These are phyloP conservation scores for Lagorchestes hirsutus DNA, from an alignment of 2,797 vertebrate species.

Conservation along the genomic window DNA sequence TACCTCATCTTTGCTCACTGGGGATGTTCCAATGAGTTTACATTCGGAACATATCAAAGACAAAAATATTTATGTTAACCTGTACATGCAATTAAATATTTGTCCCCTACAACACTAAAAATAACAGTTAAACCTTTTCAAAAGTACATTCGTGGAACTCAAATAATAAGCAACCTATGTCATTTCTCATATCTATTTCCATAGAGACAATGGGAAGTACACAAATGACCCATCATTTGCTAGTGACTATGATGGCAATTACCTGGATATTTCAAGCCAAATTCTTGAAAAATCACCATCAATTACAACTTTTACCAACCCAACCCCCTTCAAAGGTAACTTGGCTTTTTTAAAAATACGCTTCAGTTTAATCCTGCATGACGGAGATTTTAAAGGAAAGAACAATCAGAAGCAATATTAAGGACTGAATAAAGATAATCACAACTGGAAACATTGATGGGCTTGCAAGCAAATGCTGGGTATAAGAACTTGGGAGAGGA, in stretches of 20 bases:
- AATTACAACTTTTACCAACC: not conserved
- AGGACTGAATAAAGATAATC: not conserved
- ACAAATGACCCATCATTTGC: slow-evolving; percentile 21
- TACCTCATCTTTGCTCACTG: not conserved
- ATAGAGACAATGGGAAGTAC: not conserved
- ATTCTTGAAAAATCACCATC: slow-evolving; percentile 3
- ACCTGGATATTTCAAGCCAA: not conserved
- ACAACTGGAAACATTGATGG: not conserved
- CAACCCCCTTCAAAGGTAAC: not conserved
- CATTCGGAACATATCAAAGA: not conserved
- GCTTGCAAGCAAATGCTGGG: not conserved
- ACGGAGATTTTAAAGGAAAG: not conserved
- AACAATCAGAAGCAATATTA: not conserved
- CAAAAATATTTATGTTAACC: not conserved
- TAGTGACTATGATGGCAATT: not conserved
- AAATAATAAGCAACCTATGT: slow-evolving; percentile 14
- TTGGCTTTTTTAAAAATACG: not conserved
- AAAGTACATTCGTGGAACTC: not conserved
- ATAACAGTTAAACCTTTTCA: not conserved
- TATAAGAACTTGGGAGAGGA: not conserved
- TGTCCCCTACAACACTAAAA: not conserved
- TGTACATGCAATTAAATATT: not conserved
- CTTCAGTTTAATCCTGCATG: not conserved
- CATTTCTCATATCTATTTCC: not conserved
- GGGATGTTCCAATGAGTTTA: not conserved